Percentiles rank a stretch among this genome's conserved stretches.
phyloP scores from a whole-genome alignment of 2,113 vertebrate species.

The Tupaia chinensis region DNA sequence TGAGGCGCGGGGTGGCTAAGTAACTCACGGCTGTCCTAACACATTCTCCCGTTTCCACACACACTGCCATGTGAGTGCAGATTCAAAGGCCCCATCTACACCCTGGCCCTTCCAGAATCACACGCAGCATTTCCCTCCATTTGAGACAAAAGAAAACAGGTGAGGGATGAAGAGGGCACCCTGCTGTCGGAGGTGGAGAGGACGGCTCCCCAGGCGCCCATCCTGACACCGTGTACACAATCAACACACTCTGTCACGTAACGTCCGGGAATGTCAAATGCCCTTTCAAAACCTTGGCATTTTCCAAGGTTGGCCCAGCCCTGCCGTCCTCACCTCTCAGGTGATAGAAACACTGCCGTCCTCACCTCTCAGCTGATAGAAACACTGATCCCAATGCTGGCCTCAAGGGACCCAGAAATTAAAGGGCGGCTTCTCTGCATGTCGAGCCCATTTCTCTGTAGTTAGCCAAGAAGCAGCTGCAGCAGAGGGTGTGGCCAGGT shows the following conservation, averaged over 20 bases:
- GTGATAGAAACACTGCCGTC: background rate
- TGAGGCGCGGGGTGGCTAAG: rapidly evolving
- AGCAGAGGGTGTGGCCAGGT: rapidly evolving
- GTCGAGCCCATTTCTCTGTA: rapidly evolving
- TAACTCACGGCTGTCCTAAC: background rate
- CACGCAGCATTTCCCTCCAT: background rate
- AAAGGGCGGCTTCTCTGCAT: rapidly evolving
- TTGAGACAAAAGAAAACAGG: background rate
- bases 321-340: background rate
- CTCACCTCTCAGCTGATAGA: background rate
- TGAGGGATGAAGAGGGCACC: background rate
- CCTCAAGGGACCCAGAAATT: background rate
- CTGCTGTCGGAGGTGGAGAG: background rate
- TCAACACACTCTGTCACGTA: background rate
- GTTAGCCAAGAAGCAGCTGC: background rate
- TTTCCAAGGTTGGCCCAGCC: background rate
- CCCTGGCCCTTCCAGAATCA: background rate
- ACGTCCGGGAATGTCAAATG: background rate
- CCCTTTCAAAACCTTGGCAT: background rate
- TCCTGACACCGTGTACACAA: background rate
- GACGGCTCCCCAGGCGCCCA: background rate
- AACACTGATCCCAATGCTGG: too few relatives aligned
- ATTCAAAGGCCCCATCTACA: rapidly evolving
- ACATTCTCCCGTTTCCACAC: background rate
- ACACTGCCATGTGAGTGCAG: rapidly evolving